Base-by-base conservation (phyloP, 2,797 vertebrate genomes). In the Enteromius argenteus region DNA sequence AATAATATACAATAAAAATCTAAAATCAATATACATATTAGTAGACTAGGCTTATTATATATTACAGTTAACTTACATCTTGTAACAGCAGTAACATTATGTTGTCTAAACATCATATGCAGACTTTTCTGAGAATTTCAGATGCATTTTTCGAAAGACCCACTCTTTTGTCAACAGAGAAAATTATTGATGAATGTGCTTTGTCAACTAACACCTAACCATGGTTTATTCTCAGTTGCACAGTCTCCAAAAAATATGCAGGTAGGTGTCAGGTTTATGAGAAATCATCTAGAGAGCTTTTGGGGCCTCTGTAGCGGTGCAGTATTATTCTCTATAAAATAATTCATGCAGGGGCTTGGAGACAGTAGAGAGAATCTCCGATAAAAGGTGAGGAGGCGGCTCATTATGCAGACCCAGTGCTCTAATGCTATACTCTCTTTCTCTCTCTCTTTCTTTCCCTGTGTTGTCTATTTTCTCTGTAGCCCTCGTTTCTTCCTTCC, bases 301-400 rank as follows among this genome's bases (percentile, higher is more conserved):
- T 66, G 75, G 21, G 44, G 44, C 72, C 66, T 81, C 81, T 81
- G 42, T 42, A 67, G 53, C 15, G 21, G 49, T 62, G 66, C 77
- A 68, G 23, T 75, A 68, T 81, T 79, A 77, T 79, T 84, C 69
- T 83, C 69, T 76, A 80, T 81, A 82, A 84, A 85, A 84, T 81
- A 84, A 86, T 88, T 86, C 79, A 81, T 81, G 81, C 80, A 81
- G 51, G 53, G 76, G 64, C 71, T 74, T 32, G 49, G 56, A 82
- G 74, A 86, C 82, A 86, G 76, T 84, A 84, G 82, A 81, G 82
- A 81, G 85, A 84, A 88, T 78, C 84, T 81, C 19, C 30, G 53
- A 87, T 87, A 83, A 87, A 86, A 83, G 77, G 80, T 80, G 66
- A 85, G 84, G 85, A 84, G 87, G 81, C 69, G 73, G 67, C 81